Evolutionary conservation across 2,888 invertebrate genomes (phyloP).

Genomic region (Lochmaea crataegi): DNA sequence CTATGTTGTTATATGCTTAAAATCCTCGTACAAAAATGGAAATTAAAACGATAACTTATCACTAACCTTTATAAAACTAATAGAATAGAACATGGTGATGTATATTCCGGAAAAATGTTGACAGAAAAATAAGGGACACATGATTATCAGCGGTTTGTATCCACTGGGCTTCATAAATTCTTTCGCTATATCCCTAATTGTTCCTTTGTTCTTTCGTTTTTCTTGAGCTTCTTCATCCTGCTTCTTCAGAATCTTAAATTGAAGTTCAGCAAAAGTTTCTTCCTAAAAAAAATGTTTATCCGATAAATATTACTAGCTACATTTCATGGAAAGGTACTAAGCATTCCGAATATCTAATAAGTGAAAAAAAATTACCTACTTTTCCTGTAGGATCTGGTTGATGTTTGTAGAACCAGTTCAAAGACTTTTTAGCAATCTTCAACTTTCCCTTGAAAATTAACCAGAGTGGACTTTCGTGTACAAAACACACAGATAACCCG

Average conservation of each 20-base stretch:
- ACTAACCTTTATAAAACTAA: conserved; percentile 69
- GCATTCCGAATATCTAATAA: neutral
- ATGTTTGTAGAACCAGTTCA: conserved; percentile 66
- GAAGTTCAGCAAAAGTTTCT: conserved; percentile 66
- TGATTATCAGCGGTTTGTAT: conserved; percentile 70
- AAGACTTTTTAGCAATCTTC: conserved; percentile 67
- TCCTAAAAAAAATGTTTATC: conserved; percentile 47
- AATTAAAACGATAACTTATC: neutral
- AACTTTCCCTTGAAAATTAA: conserved; percentile 68
- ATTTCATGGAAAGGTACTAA: too few species aligned
- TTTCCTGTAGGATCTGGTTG: conserved; percentile 62
- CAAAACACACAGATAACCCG: conserved; percentile 66
- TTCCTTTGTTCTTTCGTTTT: conserved; percentile 56
- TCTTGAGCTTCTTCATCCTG: conserved; percentile 66
- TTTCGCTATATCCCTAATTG: conserved; percentile 57
- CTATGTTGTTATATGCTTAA: too few species aligned
- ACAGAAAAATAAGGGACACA: conserved; percentile 69
- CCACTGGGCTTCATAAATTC: conserved; percentile 70
- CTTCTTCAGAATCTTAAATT: conserved; percentile 66
- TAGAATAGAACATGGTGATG: conserved; percentile 72
- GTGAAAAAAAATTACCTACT: conserved; percentile 45
- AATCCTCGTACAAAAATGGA: too few species aligned
- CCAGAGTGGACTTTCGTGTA: conserved; percentile 73
- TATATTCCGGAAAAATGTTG: conserved; percentile 73
- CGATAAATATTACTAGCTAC: neutral